Conservation (phyloP, 2,113 vertebrate genomes). For the Clinocottus analis region DNA sequence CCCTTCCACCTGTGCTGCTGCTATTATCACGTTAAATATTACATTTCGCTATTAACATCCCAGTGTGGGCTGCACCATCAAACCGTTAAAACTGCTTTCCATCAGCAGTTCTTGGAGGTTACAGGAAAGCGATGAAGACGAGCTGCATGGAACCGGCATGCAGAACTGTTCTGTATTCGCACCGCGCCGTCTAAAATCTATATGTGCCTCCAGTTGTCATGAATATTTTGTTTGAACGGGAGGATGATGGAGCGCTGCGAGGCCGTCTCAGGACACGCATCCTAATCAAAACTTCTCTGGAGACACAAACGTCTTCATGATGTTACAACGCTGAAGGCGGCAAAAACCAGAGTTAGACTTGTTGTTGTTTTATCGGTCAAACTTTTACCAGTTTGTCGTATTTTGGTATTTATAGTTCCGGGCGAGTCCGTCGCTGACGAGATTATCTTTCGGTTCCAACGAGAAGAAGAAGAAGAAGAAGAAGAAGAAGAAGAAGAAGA, state of each 20-base stretch:
- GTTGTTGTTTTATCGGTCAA: too few species aligned
- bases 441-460: too few species aligned
- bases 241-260: neutral
- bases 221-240: neutral
- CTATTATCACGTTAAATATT: slow-evolving; percentile 6
- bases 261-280: neutral
- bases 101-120: slow-evolving; percentile 15
- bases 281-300: too few species aligned
- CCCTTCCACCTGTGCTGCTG: too few species aligned
- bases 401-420: too few species aligned
- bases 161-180: slow-evolving; percentile 3
- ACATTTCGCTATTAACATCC: slow-evolving; percentile 23
- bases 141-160: slow-evolving; percentile 1
- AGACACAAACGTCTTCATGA: too few species aligned
- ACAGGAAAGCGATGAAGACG: neutral
- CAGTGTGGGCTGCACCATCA: slow-evolving; percentile 6
- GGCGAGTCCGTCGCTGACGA: too few species aligned
- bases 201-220: neutral
- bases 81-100: slow-evolving; percentile 13
- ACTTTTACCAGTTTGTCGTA: too few species aligned
- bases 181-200: neutral
- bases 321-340: too few species aligned
- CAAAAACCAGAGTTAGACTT: too few species aligned
- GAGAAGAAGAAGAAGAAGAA: too few species aligned
- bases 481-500: neutral